Base-by-base conservation (phyloP, 1,140 invertebrate species). In the Camponotus vicinus region DNA sequence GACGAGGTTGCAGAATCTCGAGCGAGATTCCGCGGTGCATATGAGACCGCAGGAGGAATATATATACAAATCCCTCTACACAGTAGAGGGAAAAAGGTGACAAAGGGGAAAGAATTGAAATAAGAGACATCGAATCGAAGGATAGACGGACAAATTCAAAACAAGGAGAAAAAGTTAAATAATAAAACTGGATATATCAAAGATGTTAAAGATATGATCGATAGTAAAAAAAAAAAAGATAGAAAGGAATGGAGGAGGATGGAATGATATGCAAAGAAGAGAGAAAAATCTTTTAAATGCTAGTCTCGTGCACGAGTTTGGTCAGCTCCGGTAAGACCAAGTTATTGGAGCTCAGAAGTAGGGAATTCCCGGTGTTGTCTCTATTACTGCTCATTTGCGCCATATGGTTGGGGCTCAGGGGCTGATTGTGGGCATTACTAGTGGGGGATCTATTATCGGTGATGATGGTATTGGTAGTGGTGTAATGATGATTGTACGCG, bases 241-340 rank as follows among this genome's bases (percentile, higher is more conserved):
- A 11, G 9, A 40, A 32, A 59, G 40, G 18, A 5, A 42, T 18
- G 27, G 37, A 49, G 37, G 9, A 27, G 7, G 40, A 37, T 75
- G 40, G 59, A 80, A 86, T 70, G 77, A 71, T 73, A 64, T n/a
- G 42, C 15, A 64, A 8, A 57, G 52, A 73, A 73, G 18, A 70
- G 13, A 61, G 21, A 73, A 71, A 70, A 34, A 61, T 3, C 75
- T 73, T 89, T 96, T 96, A 97, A 91, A 97, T 97, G 94, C 97
- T 97, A 88, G 97, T 97, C 92, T 97, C 97, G 95, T 97, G 97
- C 92, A 97, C 96, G 92, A 97, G 96, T 94, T 97, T 97, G 75
- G 96, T 96, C 92, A 97, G 93, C 91, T 97, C 96, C 90, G 96
- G 96, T 77, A 96, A 91, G 88, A 94, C 93, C 82, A 94, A 91